Evolutionary conservation across 2,797 vertebrate species (phyloP), one percentile per base, ranked within the genome.

Genomic region (Coreius guichenoti): DNA sequence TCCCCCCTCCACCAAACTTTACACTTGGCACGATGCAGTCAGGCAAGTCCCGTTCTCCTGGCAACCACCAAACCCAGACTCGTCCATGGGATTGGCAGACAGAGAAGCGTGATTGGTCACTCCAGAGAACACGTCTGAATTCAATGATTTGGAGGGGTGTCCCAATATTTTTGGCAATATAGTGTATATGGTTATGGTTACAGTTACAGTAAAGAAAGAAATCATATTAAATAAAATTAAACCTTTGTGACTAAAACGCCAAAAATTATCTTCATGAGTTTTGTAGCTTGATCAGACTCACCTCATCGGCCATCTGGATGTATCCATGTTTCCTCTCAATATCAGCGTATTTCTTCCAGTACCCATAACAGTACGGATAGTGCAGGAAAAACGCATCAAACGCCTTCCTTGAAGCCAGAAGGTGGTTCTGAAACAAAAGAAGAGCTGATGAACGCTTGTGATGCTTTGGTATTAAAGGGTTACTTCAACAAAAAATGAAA

Each of bases 261-360:
- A 33, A 31, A 21, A 31, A 31, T 0, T 9, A 51, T 19, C 31
- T 19, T 7, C 17, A 54, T 5, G 5, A 16, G 3, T n/a, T 76
- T 16, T 1, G 23, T 1, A 7, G 8, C 1, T 45, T 45, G 19
- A 68, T 68, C 23, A 82, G 36, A 61, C 92, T 88, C 94, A 99
- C 98, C 97, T 99, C 98, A 89, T 99, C 98, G n/a, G 98, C 97
- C 84, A 96, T 94, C 74, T 99, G 97, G 45, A 97, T 90, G 90
- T 97, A 96, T 86, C 93, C 95, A 1, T 98, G 96, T 33, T 97
- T 97, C 91, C 97, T 99, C 92, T 99, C 98, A 16, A 98, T 96
- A 90, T 99, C 98, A 0, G 98, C 97, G 33, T 98, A 99, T 89
- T 99, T 99, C 94, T 99, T 99, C 98, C 98, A 99, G 90, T 99